These are phyloP conservation scores for Polymixis lichenea DNA, from an alignment of 2,888 invertebrate species.

Conservation along the genomic window DNA sequence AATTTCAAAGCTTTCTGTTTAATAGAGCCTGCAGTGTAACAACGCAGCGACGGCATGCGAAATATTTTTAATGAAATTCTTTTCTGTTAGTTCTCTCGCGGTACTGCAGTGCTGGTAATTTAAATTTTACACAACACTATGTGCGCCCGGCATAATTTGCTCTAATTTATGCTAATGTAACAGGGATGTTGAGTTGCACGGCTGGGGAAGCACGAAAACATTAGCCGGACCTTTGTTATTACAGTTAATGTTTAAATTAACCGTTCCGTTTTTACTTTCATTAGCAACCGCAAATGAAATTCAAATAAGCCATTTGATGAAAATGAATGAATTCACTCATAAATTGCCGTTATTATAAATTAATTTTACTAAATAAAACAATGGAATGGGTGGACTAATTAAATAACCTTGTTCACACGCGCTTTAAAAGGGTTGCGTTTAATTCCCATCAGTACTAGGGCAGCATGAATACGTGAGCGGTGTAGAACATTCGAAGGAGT, in stretches of 20 bases:
- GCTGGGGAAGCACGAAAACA: conserved; percentile 57
- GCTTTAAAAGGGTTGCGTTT: conserved; percentile 57
- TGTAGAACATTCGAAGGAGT: conserved; percentile 48
- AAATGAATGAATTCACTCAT: conserved; percentile 12
- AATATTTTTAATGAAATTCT: conserved; percentile 80
- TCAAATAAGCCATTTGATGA: conserved; percentile 7
- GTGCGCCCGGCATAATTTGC: conserved; percentile 71
- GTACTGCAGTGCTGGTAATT: conserved; percentile 67
- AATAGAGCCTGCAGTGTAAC: conserved; percentile 69
- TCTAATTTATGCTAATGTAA: conserved; percentile 75
- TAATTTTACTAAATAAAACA: conserved; percentile 3
- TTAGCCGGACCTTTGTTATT: conserved; percentile 52
- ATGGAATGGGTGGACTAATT: background rate
- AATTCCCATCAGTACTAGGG: conserved; percentile 72
- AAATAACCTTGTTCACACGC: conserved; percentile 49
- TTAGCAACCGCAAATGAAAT: conserved; percentile 21
- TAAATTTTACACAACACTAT: conserved; percentile 70
- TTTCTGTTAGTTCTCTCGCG: conserved; percentile 64
- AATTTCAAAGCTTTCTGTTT: conserved; percentile 73
- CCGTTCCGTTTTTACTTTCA: conserved; percentile 31
- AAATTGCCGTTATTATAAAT: background rate
- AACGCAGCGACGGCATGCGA: conserved; percentile 63
- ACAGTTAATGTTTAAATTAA: conserved; percentile 49
- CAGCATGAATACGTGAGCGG: conserved; percentile 58
- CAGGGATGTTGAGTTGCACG: conserved; percentile 64